Evolutionary conservation across 2,113 vertebrate genomes (phyloP).

Genomic region (Gasterosteus aculeatus): DNA sequence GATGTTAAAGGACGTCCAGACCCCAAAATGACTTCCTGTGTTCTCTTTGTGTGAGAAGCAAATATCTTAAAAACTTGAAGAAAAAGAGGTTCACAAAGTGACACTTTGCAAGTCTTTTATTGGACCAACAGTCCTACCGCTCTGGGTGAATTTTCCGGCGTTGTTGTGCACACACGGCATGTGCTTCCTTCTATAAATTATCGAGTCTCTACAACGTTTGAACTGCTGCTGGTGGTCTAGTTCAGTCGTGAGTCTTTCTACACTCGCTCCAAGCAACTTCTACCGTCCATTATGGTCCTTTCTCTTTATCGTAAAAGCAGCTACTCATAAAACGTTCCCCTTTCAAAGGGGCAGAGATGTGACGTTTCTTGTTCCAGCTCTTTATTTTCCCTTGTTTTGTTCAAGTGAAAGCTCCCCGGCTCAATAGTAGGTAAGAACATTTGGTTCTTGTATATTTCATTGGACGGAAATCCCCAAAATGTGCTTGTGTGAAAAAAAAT

Average conservation of each 20-base stretch:
- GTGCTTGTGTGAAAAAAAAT: neutral
- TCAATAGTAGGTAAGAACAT: constrained; percentile 16
- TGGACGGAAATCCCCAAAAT: neutral
- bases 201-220: neutral
- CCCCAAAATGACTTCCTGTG: neutral
- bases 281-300: neutral
- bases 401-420: neutral
- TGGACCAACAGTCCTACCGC: constrained; percentile 41
- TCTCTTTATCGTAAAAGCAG: neutral
- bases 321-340: neutral
- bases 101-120: constrained; percentile 32
- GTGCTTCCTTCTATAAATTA: neutral
- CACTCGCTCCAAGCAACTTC: neutral
- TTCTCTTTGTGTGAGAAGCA: neutral
- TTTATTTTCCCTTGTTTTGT: neutral
- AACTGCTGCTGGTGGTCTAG: neutral
- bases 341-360: neutral
- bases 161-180: neutral
- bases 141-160: constrained; percentile 16
- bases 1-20: neutral
- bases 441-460: constrained; percentile 5
- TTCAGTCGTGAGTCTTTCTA: neutral
- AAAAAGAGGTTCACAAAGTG: constrained; percentile 25
- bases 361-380: constrained; percentile 11
- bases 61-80: neutral